These are phyloP conservation scores for Platycercus adscitus DNA, from an alignment of 2,113 vertebrate species.

Conservation along the genomic window DNA sequence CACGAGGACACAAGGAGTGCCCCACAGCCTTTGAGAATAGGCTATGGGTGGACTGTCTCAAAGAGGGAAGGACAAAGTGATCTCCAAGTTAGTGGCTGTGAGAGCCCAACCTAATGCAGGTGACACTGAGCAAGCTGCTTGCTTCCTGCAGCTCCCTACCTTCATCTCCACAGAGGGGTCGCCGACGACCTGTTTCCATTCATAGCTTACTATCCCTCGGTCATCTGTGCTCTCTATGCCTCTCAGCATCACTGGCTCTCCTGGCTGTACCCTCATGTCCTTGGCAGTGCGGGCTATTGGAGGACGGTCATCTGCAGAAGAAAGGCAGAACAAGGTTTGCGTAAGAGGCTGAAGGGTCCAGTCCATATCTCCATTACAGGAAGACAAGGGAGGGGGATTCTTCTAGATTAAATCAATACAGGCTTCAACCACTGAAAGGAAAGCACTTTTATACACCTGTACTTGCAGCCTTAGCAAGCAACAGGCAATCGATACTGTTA, in stretches of 20 bases:
- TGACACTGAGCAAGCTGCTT: neutral
- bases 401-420: neutral
- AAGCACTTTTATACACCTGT: neutral
- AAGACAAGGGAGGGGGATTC: neutral
- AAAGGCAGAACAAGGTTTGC: neutral
- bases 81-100: neutral
- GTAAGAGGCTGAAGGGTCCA: neutral
- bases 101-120: neutral
- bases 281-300: slow-evolving; percentile 78
- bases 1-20: neutral
- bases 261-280: slow-evolving; percentile 86
- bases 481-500: neutral
- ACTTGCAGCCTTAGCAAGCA: neutral
- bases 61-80: neutral
- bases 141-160: slow-evolving; percentile 71
- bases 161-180: slow-evolving; percentile 68
- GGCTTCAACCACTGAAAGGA: neutral
- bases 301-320: slow-evolving; percentile 72
- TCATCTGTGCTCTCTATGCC: slow-evolving; percentile 83
- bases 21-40: neutral
- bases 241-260: slow-evolving; percentile 80
- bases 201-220: slow-evolving; percentile 58
- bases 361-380: neutral
- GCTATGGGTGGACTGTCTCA: neutral
- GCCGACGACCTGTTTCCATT: slow-evolving; percentile 79